Evolutionary conservation across 2,888 invertebrate genomes (phyloP).

Genomic region (Metalampra italica): DNA sequence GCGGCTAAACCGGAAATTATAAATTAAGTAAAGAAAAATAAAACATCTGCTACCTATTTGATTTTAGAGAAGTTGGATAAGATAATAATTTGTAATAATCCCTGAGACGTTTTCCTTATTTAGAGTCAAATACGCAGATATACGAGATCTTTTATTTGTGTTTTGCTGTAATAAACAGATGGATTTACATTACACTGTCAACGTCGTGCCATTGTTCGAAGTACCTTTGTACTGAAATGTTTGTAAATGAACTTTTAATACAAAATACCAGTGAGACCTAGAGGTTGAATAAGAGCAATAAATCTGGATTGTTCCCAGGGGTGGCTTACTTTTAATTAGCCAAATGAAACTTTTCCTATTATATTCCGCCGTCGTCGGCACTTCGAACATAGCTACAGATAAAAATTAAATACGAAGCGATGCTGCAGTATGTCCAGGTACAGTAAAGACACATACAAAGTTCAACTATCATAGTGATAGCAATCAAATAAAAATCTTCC

Average conservation of each 20-base stretch:
- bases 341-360: conserved; percentile 73
- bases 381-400: conserved; percentile 40
- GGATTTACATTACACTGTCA: conserved; percentile 40
- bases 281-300: conserved; percentile 57
- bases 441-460: neutral
- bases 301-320: conserved; percentile 59
- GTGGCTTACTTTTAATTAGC: conserved; percentile 72
- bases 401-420: conserved; percentile 57
- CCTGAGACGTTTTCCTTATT: neutral
- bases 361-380: conserved; percentile 52
- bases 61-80: neutral
- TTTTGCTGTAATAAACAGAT: conserved; percentile 34
- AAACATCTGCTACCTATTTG: conserved; percentile 1
- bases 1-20: conserved; percentile 23
- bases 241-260: conserved; percentile 50
- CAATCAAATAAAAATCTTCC: neutral
- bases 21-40: conserved; percentile 15
- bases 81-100: neutral
- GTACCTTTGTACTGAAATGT: conserved; percentile 43
- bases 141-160: neutral
- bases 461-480: neutral
- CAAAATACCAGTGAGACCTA: conserved; percentile 43
- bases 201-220: conserved; percentile 45
- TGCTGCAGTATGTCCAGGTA: neutral
- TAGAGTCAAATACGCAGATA: conserved; percentile 7